A percentile compares a stretch with the other conserved stretches of the same genome.
Conservation (phyloP, 2,888 invertebrate genomes). For the Caenorhabditis doughertyi region DNA sequence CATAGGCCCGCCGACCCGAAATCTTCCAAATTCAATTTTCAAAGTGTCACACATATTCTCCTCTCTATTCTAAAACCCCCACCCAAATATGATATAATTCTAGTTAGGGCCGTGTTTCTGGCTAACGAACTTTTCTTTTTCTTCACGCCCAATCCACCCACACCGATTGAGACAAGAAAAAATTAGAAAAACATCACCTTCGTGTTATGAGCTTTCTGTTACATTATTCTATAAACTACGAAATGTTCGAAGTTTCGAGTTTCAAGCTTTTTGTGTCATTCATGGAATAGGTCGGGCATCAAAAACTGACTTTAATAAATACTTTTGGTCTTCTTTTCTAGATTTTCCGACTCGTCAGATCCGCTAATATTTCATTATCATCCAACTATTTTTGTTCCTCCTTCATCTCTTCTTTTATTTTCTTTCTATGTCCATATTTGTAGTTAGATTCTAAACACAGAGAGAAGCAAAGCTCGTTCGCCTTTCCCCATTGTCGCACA, state of each 20-base stretch:
- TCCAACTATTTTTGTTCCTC: constrained; percentile 1
- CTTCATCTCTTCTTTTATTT: constrained; percentile 26
- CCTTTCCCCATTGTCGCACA: constrained; percentile 54
- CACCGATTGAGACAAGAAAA: background rate
- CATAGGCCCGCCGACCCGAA: constrained; percentile 6
- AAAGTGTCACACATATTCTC: constrained; percentile 40
- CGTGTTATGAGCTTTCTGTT: background rate
- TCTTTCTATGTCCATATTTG: background rate
- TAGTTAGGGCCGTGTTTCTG: constrained; percentile 41
- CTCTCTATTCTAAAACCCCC: background rate
- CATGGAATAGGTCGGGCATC: background rate
- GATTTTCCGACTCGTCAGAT: background rate
- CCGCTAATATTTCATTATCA: background rate
- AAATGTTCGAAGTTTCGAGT: background rate
- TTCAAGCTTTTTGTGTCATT: background rate
- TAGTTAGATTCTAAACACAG: background rate
- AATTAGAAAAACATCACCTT: constrained; percentile 25
- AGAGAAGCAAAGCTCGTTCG: constrained; percentile 28
- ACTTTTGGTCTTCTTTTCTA: background rate
- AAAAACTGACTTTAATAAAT: background rate
- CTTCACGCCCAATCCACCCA: constrained; percentile 26
- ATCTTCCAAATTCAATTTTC: constrained; percentile 58
- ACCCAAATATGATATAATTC: constrained; percentile 44
- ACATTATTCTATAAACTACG: background rate
- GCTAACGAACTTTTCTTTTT: constrained; percentile 43